Evolutionary conservation across 1,140 invertebrate genomes (phyloP), one percentile per base, ranked within the genome.

Genomic region (Fopius arisanus): DNA sequence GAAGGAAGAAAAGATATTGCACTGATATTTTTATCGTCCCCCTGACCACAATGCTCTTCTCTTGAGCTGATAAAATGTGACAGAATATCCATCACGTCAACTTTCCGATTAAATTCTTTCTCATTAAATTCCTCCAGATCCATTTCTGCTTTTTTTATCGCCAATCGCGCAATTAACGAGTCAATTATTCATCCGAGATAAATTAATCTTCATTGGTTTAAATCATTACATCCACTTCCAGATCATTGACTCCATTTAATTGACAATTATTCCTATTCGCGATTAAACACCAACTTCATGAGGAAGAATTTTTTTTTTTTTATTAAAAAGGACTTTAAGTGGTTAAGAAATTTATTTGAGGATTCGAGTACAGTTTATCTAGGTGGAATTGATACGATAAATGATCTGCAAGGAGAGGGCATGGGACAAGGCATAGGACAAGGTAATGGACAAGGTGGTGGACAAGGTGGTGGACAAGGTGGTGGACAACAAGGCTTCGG

Each of bases 1-100:
- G 83, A 81, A 14, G 84, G 83, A 3, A 51, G 28, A 0, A 77
- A 54, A 12, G n/a, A n/a, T 7, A 69, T 26, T 12, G 23, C 10
- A 26, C 19, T 23, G 5, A 4, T 19, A 4, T 12, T 31, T 16
- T n/a, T n/a, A 26, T 65, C 29, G 28, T 71, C 59, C 6, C 19
- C 33, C 28, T 29, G 70, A 26, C 48, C 69, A 29, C 23, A 12
- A 9, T 40, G 19, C 31, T 73, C 48, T 29, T 9, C 16, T 31
- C 9, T 9, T 33, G 62, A 26, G 7, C 41, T 37, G n/a, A 69
- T 29, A 19, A 65, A 41, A 29, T 41, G 7, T 16, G 59, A 69
- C n/a, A 69, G 54, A 12, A 74, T 65, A 12, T 41, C n/a, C 28
- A 43, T 66, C 62, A 63, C 21, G 31, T 69, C 66, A 41, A 67